A percentile compares a stretch with the other conserved stretches of the same genome.
phyloP scores from a whole-genome alignment of 2,113 vertebrate genomes.

The Pelmatolapia mariae region DNA sequence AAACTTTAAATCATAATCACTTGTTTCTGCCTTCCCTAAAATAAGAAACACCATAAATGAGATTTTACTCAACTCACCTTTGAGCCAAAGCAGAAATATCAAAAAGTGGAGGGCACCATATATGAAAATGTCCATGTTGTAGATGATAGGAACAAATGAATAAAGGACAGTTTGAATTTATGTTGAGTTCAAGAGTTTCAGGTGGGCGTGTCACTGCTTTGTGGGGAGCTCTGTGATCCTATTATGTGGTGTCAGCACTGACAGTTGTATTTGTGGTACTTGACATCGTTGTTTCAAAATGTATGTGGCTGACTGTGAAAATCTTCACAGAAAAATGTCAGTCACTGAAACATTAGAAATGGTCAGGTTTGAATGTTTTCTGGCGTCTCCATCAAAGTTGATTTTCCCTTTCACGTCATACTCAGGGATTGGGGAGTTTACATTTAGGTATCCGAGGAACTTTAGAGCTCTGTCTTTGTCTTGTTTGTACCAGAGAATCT shows the following conservation, averaged over 20 bases:
- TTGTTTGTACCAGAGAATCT: no score
- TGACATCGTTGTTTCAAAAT: background rate
- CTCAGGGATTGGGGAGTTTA: no score
- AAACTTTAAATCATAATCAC: rapidly evolving
- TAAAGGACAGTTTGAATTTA: background rate
- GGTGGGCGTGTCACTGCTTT: background rate
- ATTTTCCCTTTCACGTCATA: no score
- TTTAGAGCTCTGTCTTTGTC: no score
- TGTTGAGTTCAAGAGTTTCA: background rate
- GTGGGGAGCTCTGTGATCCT: background rate
- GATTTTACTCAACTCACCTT: background rate
- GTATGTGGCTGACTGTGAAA: no score
- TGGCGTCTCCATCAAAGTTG: no score
- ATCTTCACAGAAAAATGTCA: background rate
- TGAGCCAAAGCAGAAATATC: rapidly evolving
- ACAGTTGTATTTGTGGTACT: background rate
- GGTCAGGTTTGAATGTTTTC: no score
- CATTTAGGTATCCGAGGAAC: no score
- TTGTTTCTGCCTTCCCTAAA: rapidly evolving
- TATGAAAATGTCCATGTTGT: rapidly evolving
- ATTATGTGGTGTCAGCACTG: rapidly evolving
- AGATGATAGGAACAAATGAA: rapidly evolving
- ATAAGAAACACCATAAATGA: background rate
- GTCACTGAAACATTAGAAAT: background rate
- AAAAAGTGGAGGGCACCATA: rapidly evolving